Evolutionary conservation across 2,113 vertebrate genomes (phyloP).

Genomic region (Toxostoma redivivum): DNA sequence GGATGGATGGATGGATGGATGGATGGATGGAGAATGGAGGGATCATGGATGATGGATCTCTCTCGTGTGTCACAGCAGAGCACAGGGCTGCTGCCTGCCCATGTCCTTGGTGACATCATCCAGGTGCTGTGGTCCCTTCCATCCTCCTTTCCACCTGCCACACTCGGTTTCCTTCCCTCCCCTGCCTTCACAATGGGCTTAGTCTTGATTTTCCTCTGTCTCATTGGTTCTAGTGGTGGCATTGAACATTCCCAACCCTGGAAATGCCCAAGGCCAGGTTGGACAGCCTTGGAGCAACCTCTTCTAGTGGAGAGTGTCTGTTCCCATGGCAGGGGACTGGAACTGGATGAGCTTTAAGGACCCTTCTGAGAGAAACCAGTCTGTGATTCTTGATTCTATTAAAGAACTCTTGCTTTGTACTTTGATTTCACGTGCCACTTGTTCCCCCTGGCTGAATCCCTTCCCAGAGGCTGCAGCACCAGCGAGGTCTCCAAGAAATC

Average conservation of each 20-base stretch:
- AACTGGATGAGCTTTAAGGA: not conserved
- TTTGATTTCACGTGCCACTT: not conserved
- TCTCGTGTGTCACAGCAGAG: not conserved
- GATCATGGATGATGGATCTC: too few species aligned
- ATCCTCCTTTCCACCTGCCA: not conserved
- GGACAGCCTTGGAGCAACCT: not conserved
- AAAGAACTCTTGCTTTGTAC: not conserved
- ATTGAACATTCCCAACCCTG: not conserved
- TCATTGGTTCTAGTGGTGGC: not conserved
- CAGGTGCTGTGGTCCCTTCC: not conserved
- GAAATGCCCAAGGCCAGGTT: not conserved
- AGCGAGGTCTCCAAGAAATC: not conserved
- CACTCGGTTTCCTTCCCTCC: not conserved
- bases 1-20: too few species aligned
- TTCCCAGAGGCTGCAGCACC: not conserved
- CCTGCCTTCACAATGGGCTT: not conserved
- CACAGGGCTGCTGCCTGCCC: not conserved
- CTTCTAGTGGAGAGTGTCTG: not conserved
- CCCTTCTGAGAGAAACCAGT: not conserved
- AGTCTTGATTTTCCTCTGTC: not conserved
- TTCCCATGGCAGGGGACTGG: not conserved
- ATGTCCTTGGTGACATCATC: accelerated
- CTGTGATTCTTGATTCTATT: not conserved
- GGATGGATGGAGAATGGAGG: too few species aligned
- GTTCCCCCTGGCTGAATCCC: not conserved